phyloP scores from a whole-genome alignment of 2,113 vertebrate species.

The Myotis brandtii region DNA sequence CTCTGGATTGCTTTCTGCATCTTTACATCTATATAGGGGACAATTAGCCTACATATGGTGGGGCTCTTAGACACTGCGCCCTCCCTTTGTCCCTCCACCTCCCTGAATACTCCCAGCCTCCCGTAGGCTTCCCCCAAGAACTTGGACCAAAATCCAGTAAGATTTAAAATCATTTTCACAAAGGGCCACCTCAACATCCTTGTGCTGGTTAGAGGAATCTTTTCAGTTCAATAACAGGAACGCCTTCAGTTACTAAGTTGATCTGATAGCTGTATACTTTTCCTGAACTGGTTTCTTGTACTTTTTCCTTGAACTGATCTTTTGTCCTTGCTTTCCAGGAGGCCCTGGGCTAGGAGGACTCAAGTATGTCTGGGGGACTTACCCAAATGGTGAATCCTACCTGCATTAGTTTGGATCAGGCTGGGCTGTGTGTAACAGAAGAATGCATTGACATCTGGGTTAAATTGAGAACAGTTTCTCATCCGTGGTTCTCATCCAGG shows the following conservation, averaged over 20 bases:
- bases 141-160: not conserved
- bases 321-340: conserved; percentile 23
- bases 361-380: not conserved
- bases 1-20: not conserved
- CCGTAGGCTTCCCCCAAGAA: not conserved
- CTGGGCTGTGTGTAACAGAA: not conserved
- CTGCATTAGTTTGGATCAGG: not conserved
- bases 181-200: not conserved
- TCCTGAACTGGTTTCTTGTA: not conserved
- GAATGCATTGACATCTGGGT: not conserved
- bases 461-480: not conserved
- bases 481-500: not conserved
- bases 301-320: conserved; percentile 24
- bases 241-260: not conserved
- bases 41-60: not conserved
- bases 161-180: not conserved
- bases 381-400: not conserved
- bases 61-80: too few relatives aligned
- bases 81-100: not conserved
- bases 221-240: not conserved
- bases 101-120: not conserved
- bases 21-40: not conserved
- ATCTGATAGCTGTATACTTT: not conserved
- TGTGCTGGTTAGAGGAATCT: not conserved
- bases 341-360: not conserved